Evolutionary conservation across 1,140 invertebrate species (phyloP).

Genomic region (Cydia strobilella): DNA sequence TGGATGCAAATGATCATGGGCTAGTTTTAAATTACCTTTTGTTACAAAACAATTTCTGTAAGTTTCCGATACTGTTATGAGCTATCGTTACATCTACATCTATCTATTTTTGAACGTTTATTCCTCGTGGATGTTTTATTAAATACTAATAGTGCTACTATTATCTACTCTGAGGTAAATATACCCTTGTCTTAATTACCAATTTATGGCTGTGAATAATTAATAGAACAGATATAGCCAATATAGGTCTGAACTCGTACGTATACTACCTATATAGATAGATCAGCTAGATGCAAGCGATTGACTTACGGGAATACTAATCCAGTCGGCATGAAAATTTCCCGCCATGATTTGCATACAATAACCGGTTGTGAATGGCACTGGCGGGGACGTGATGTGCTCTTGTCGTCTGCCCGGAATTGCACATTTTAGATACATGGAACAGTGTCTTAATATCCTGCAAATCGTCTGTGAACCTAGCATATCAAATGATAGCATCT

Average conservation of each 20-base stretch:
- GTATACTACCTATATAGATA: background rate
- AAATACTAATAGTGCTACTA: background rate
- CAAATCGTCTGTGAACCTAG: no score
- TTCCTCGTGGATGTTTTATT: background rate
- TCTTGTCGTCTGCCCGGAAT: conserved; percentile 43
- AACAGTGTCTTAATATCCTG: no score
- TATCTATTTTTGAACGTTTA: background rate
- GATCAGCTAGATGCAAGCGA: conserved; percentile 34
- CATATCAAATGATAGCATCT: no score
- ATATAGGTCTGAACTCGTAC: background rate
- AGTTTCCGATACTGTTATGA: background rate
- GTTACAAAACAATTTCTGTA: background rate
- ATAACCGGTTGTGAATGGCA: conserved; percentile 67
- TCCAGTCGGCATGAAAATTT: conserved; percentile 60
- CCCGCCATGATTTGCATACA: conserved; percentile 68
- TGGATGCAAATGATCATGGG: background rate
- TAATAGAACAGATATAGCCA: background rate
- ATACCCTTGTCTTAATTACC: background rate
- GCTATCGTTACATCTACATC: background rate
- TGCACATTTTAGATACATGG: conserved; percentile 38
- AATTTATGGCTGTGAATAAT: background rate
- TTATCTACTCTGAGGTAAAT: background rate
- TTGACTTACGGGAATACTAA: conserved; percentile 55
- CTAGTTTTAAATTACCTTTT: background rate
- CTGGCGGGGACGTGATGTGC: conserved; percentile 51